Conservation (phyloP, 2,113 vertebrate genomes). For the Trematocara stigmaticum region DNA sequence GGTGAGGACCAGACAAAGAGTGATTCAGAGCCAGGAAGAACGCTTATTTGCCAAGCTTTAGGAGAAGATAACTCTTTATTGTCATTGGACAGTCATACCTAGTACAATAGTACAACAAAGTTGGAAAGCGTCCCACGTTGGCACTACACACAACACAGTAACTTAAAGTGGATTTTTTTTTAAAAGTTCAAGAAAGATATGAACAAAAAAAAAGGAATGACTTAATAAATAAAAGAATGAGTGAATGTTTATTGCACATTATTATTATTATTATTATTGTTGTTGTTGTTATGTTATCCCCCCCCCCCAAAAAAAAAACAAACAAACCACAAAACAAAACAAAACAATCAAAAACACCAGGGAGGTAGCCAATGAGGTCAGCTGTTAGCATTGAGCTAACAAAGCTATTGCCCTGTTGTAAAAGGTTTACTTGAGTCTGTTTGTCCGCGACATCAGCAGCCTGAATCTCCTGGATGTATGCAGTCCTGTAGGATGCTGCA, state of each 20-base stretch:
- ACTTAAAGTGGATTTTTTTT: not conserved
- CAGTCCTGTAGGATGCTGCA: not conserved
- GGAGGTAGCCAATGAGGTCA: not conserved
- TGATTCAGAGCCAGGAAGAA: not conserved
- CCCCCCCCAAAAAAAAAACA: not conserved
- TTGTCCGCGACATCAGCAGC: not conserved
- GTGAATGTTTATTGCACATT: not conserved
- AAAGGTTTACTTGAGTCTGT: not conserved
- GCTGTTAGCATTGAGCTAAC: not conserved
- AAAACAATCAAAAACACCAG: not conserved
- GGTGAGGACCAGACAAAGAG: not conserved
- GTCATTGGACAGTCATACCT: not conserved
- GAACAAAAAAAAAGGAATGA: not conserved
- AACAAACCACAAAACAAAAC: not conserved
- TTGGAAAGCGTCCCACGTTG: not conserved
- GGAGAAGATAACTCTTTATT: not conserved
- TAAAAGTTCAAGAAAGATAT: not conserved
- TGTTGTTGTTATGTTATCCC: not conserved
- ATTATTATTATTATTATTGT: not conserved
- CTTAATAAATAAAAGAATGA: not conserved
- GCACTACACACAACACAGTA: not conserved
- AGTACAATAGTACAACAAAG: not conserved
- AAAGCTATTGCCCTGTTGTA: not conserved
- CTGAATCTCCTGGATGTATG: not conserved
- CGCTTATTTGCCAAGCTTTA: not conserved